Conservation (phyloP, 2,888 invertebrate genomes). For the Callosobruchus maculatus region DNA sequence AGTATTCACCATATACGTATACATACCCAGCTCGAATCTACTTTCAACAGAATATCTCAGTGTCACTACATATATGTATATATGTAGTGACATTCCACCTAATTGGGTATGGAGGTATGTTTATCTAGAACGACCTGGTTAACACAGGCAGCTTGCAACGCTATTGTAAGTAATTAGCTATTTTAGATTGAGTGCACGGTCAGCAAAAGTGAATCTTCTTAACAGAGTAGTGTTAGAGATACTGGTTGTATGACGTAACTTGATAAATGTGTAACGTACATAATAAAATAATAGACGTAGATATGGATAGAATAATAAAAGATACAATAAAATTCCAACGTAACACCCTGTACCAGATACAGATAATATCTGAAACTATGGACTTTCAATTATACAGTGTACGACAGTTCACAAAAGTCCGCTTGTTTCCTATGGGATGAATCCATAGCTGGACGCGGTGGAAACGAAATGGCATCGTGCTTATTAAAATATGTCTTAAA, state of each 20-base stretch:
- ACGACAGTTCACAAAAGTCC: conserved; percentile 12
- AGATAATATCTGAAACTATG: conserved; percentile 21
- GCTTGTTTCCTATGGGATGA: conserved; percentile 21
- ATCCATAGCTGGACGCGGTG: conserved; percentile 18
- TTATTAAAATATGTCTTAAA: conserved; percentile 15
- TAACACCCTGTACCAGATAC: too few species aligned
- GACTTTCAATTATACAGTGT: conserved; percentile 18
- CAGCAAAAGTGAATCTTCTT: neutral
- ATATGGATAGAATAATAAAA: too few species aligned
- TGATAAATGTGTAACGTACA: too few species aligned
- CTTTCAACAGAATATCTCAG: neutral
- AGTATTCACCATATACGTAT: neutral
- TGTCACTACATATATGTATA: neutral
- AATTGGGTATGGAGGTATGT: neutral
- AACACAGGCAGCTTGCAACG: neutral
- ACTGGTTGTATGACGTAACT: too few species aligned
- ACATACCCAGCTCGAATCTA: neutral
- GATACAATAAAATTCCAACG: too few species aligned
- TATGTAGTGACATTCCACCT: neutral
- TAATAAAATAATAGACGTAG: too few species aligned
- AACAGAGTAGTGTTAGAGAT: too few species aligned
- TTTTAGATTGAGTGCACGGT: neutral
- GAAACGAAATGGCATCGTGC: conserved; percentile 25
- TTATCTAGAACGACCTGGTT: neutral
- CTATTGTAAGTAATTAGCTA: neutral